phyloP scores from a whole-genome alignment of 2,113 vertebrate genomes.

The Hypocryptadius cinnamomeus region DNA sequence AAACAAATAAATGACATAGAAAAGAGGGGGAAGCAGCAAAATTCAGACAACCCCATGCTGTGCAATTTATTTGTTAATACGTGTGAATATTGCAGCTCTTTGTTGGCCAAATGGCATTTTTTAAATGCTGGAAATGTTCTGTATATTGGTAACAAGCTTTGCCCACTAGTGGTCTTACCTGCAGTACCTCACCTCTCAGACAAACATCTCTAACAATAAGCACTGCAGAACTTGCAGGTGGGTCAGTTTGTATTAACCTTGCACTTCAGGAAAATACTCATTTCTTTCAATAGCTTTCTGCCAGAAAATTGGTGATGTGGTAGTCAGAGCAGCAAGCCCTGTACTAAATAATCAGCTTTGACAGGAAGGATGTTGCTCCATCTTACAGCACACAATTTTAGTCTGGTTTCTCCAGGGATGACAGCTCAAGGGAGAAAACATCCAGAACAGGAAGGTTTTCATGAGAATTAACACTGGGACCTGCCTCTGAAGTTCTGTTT shows the following conservation, averaged over 20 bases:
- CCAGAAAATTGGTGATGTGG: not conserved
- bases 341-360: not conserved
- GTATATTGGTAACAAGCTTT: not conserved
- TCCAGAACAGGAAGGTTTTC: not conserved
- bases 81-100: not conserved
- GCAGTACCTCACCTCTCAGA: not conserved
- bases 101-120: not conserved
- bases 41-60: not conserved
- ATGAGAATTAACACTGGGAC: not conserved
- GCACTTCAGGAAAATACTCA: not conserved
- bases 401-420: not conserved
- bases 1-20: not conserved
- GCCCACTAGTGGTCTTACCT: not conserved
- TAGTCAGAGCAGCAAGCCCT: not conserved
- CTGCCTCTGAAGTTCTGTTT: not conserved
- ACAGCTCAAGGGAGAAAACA: not conserved
- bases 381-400: not conserved
- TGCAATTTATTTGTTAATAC: not conserved
- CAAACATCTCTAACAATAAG: not conserved
- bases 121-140: not conserved
- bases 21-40: not conserved
- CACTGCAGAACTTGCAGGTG: not conserved
- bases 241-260: not conserved
- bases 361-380: not conserved
- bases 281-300: not conserved